These are phyloP conservation scores for Cordylochernes scorpioides DNA, from an alignment of 2,888 invertebrate genomes.

Conservation along the genomic window DNA sequence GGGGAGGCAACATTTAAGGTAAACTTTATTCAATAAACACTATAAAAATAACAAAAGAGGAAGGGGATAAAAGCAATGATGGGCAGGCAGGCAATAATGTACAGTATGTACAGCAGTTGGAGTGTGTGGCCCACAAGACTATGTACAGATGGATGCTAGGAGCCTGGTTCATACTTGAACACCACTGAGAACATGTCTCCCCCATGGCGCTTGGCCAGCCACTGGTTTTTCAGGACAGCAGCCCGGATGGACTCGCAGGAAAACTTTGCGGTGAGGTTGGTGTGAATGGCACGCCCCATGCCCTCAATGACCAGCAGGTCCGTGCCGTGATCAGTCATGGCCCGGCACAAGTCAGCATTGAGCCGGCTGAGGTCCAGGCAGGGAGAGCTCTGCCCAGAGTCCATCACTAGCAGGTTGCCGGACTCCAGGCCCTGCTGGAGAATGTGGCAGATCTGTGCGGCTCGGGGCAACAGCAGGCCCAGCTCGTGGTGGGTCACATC, in stretches of 20 bases:
- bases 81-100: no score
- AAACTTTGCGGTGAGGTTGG: constrained; percentile 65
- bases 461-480: constrained; percentile 38
- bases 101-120: no score
- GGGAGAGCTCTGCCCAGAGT: constrained; percentile 78
- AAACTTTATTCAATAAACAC: no score
- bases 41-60: no score
- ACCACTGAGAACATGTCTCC: constrained; percentile 67
- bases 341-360: constrained; percentile 38
- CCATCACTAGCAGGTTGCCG: constrained; percentile 45
- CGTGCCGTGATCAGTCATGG: constrained; percentile 42
- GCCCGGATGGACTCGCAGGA: constrained; percentile 67
- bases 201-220: constrained; percentile 68
- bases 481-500: constrained; percentile 76
- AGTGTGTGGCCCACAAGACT: no score
- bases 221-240: constrained; percentile 81
- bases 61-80: no score
- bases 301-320: constrained; percentile 84
- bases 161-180: constrained; percentile 26
- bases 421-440: constrained; percentile 38
- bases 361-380: constrained; percentile 58
- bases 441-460: constrained; percentile 38
- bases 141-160: no score
- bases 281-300: constrained; percentile 86
- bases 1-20: no score